Evolutionary conservation across 1,140 invertebrate species (phyloP).

Genomic region (Halictus rubicundus): DNA sequence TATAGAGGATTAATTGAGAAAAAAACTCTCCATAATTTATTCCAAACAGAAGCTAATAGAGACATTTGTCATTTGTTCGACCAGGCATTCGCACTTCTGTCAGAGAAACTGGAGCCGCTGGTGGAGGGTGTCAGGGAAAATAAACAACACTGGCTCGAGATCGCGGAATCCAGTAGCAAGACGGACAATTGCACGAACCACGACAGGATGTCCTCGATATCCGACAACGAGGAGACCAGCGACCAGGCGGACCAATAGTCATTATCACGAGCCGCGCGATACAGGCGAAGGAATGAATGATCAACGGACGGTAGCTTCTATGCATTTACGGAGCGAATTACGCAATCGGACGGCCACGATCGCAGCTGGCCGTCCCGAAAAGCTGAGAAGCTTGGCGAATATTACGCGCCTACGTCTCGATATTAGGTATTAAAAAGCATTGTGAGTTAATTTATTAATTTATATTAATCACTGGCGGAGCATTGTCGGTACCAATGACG

Average conservation of each 20-base stretch:
- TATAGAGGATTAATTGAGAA: no score
- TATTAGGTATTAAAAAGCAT: constrained; percentile 28
- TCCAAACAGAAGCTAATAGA: neutral
- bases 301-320: neutral
- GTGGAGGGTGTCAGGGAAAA: constrained; percentile 92
- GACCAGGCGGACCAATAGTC: constrained; percentile 68
- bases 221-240: constrained; percentile 63
- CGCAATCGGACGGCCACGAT: no score
- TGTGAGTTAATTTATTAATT: constrained; percentile 37
- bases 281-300: neutral
- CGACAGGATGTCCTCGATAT: constrained; percentile 69
- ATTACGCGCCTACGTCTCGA: constrained; percentile 23
- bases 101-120: constrained; percentile 88
- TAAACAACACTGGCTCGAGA: constrained; percentile 89
- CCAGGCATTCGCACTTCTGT: constrained; percentile 91
- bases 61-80: neutral
- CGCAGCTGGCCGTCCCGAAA: neutral
- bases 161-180: constrained; percentile 81
- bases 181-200: constrained; percentile 76
- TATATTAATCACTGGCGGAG: constrained; percentile 7
- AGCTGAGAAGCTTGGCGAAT: neutral
- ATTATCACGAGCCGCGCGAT: constrained; percentile 17
- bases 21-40: no score
- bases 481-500: constrained; percentile 6
- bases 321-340: neutral